Evolutionary conservation across 2,888 invertebrate genomes (phyloP), one percentile per base, ranked within the genome.

Genomic region (Pseudeuparius sepicola): DNA sequence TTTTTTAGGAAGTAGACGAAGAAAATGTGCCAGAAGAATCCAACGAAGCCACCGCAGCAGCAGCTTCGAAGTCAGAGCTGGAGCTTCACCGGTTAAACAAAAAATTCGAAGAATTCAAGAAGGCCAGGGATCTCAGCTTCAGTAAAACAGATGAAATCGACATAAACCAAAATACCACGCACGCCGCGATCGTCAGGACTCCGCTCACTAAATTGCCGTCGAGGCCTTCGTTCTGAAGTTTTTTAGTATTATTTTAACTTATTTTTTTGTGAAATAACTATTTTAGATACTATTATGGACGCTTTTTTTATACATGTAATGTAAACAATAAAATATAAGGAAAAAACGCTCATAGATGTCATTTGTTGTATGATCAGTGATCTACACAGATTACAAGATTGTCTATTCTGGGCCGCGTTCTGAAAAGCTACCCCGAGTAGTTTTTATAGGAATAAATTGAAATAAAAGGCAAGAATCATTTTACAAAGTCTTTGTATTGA

Each of bases 1-100:
- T 14, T 34, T 16, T 58, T 16, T 63, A 78, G 71, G 80, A 80
- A 62, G 78, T 80, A 11, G 78, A 78, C 49, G 79, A 78, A 53
- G 77, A 77, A 24, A 71, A 67, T 45, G 60, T 66, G 7, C 68
- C 68, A 26, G 67, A 66, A 20, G 51, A 57, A 31, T 46, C 54
- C 12, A 41, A 52, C 15, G 51, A 55, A 25, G 55, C 62, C 32
- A 46, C 53, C 12, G 44, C 54, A 14, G 53, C 56, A 20, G 54
- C 63, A 35, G 60, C 67, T 3, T 59, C 64, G 16, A 66, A 64
- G 5, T 68, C 70, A 44, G 61, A 68, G 47, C 65, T 69, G 2
- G 70, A 70, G 53, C 58, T 71, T 18, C 52, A 52, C 30, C 45
- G 60, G 14, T 48, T 59, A 13, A 68, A 69, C 45, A 61, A 65